Conservation (phyloP, 2,113 vertebrate genomes). For the Gallinago undulata region DNA sequence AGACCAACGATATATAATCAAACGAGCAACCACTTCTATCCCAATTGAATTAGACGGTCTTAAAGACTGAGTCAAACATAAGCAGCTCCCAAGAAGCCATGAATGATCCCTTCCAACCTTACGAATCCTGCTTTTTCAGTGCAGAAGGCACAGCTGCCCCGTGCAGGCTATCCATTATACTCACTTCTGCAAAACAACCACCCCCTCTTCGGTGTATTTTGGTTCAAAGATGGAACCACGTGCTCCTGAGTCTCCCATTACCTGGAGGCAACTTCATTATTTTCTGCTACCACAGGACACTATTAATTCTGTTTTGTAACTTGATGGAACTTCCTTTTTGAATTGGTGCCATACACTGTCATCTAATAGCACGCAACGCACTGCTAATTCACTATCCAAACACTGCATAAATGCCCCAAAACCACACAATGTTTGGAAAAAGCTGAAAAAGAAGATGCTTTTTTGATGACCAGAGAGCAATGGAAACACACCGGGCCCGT, state of each 20-base stretch:
- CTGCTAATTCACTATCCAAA: not conserved
- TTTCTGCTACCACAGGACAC: not conserved
- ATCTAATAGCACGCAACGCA: accelerated
- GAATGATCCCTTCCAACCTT: not conserved
- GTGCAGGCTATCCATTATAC: not conserved
- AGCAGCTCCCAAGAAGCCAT: not conserved
- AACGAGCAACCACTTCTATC: not conserved
- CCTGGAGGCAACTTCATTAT: not conserved
- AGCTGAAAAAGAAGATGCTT: not conserved
- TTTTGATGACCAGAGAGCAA: not conserved
- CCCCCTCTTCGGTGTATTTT: accelerated
- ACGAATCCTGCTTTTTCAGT: not conserved
- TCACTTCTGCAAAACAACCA: not conserved
- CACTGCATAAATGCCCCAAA: not conserved
- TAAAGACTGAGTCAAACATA: not conserved
- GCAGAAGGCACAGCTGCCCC: accelerated
- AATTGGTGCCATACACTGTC: accelerated
- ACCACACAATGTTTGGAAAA: not conserved
- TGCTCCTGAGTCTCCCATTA: not conserved
- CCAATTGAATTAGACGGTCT: not conserved
- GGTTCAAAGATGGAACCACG: not conserved
- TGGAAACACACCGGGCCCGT: not conserved
- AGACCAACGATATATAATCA: not conserved
- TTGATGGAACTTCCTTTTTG: not conserved
- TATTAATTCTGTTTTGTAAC: not conserved